Conservation (phyloP, 2,113 vertebrate genomes). For the Phycodurus eques region DNA sequence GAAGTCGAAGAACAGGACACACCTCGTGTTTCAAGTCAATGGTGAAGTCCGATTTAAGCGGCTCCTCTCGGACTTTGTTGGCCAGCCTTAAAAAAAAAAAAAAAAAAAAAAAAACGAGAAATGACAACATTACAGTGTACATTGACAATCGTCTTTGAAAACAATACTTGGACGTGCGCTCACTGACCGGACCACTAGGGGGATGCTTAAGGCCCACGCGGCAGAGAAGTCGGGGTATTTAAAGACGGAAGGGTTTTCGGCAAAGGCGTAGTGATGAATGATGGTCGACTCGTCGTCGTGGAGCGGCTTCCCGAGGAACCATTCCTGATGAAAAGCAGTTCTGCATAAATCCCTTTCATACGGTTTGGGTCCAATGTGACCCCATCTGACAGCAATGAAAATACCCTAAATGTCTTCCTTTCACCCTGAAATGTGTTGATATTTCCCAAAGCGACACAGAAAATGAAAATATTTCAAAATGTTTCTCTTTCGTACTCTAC, state of each 20-base stretch:
- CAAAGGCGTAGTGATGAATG: constrained; percentile 98
- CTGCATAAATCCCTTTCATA: background rate
- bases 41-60: constrained; percentile 93
- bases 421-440: too few relatives aligned
- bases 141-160: background rate
- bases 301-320: constrained; percentile 94
- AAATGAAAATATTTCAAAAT: too few relatives aligned
- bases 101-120: background rate
- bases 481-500: too few relatives aligned
- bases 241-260: constrained; percentile 88
- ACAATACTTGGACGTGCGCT: background rate
- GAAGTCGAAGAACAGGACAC: constrained; percentile 33
- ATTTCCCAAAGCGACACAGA: too few relatives aligned
- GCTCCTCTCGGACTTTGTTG: constrained; percentile 82
- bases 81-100: constrained; percentile 75
- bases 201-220: constrained; percentile 88
- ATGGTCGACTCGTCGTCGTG: constrained; percentile 93
- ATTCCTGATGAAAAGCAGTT: constrained; percentile 75
- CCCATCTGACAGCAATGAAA: background rate
- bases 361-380: background rate
- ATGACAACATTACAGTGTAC: background rate
- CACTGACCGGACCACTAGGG: constrained; percentile 87
- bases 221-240: constrained; percentile 95
- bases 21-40: constrained; percentile 98
- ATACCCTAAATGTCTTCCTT: too few relatives aligned